Evolutionary conservation across 2,113 vertebrate genomes (phyloP).

Genomic region (Sinocyclocheilus rhinocerous): DNA sequence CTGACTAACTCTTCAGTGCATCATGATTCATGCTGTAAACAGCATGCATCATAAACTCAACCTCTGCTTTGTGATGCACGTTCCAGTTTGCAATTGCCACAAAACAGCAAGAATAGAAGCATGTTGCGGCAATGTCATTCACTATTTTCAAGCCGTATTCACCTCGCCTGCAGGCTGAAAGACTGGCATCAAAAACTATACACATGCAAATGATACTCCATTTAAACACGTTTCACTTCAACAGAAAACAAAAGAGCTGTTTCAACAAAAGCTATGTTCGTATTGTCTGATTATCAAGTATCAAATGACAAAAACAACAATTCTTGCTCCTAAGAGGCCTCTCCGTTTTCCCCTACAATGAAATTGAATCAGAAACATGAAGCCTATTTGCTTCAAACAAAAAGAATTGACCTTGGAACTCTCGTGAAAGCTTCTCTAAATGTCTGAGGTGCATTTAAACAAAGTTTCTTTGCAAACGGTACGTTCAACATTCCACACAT

Average conservation of each 20-base stretch:
- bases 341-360: background rate
- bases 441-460: background rate
- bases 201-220: constrained; percentile 32
- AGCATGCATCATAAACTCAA: background rate
- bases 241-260: constrained; percentile 6
- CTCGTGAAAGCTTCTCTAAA: background rate
- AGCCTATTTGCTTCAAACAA: background rate
- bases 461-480: background rate
- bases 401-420: background rate
- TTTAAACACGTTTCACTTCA: constrained; percentile 1
- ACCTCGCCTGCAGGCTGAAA: background rate
- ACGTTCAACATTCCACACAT: constrained; percentile 30
- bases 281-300: background rate
- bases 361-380: background rate
- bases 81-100: background rate
- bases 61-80: background rate
- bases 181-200: background rate
- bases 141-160: background rate
- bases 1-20: background rate
- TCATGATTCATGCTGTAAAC: background rate
- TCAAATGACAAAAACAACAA: constrained; percentile 4
- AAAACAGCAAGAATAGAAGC: background rate
- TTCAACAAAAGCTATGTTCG: background rate
- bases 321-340: background rate
- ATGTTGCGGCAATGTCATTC: background rate